These are phyloP conservation scores for Cyprinella venusta DNA, from an alignment of 2,797 vertebrate genomes.

Conservation along the genomic window DNA sequence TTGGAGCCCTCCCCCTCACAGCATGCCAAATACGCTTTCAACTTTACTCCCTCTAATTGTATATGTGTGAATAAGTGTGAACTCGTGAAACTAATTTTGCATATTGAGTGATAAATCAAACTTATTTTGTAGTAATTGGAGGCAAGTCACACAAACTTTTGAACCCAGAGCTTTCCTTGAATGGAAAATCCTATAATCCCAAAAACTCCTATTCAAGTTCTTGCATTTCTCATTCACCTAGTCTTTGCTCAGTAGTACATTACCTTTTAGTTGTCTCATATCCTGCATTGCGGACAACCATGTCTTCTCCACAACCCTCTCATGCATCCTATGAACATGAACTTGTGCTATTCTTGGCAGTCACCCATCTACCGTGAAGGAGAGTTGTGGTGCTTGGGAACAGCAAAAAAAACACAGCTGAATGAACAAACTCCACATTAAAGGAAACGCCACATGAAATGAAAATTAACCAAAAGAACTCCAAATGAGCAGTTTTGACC, in stretches of 20 bases:
- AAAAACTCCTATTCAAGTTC: not conserved
- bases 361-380: not conserved
- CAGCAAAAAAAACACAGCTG: constrained; percentile 37
- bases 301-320: not conserved
- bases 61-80: no score
- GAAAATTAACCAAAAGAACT: not conserved
- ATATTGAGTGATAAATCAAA: not conserved
- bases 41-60: no score
- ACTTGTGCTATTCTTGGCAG: constrained; percentile 20
- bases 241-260: not conserved
- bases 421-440: constrained; percentile 9
- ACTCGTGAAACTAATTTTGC: not conserved
- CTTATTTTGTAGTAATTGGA: not conserved
- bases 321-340: not conserved
- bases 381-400: not conserved
- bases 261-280: not conserved
- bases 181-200: not conserved
- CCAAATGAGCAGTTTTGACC: not conserved
- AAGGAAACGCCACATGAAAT: not conserved
- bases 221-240: not conserved
- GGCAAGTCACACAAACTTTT: not conserved
- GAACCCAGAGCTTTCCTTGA: not conserved
- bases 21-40: no score
- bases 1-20: no score
- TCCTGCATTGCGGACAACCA: not conserved